Base-by-base conservation (phyloP, 2,888 invertebrate genomes). In the Phrixothrix hirtus region DNA sequence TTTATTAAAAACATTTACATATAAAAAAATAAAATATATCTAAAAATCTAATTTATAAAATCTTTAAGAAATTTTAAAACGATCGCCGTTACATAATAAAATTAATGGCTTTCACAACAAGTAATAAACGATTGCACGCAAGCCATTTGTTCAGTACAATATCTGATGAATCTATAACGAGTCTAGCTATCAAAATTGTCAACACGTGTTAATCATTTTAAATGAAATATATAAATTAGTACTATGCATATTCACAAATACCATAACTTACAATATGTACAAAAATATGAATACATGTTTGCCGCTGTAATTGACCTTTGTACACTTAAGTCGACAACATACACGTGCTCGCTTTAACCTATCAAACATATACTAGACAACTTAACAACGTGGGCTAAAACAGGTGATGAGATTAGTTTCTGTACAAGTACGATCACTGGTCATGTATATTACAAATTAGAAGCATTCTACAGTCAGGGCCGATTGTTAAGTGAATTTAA, bases 281-380 rank as follows among this genome's bases (percentile, higher is more conserved):
- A 79, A 78, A 78, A 79, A 78, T 78, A 79, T 74, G 36, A 75
- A 76, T 78, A 76, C 75, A 71, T 62, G 70, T 70, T 69, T 73
- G 71, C 70, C 72, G 74, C 73, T 74, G 72, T 78, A 79, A 79
- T 79, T 79, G 79, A 79, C 79, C 68, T 78, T 78, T 78, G 77
- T 78, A 79, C 79, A 78, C 64, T 67, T 67, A 73, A 72, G 68
- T 71, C 66, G 62, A 66, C 62, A 63, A 64, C 64, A 64, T 64
- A 62, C 65, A 67, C 63, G 51, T 55, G 57, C 52, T 57, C 38
- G 27, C 36, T 56, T 58, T 59, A 66, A 61, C 63, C 66, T 70
- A 68, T 43, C 44, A 41, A 48, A 68, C 67, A 63, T 65, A 68
- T 66, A 68, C 65, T 65, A 68, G 63, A 67, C 65, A 68, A 67